Conservation (phyloP, 2,797 vertebrate genomes). For the Myripristis jacobus region DNA sequence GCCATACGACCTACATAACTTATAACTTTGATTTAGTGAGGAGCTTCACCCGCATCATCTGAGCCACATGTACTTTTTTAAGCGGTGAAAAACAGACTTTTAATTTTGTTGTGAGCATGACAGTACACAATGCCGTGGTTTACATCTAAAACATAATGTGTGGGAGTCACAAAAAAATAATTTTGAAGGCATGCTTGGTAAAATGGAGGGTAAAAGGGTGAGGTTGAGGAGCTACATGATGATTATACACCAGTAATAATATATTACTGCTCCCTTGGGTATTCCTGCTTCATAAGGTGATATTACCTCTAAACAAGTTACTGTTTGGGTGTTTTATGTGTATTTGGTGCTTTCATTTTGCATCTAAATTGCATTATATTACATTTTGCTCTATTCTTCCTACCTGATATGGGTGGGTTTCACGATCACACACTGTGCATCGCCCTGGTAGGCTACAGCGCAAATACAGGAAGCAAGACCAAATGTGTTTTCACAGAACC, state of each 20-base stretch:
- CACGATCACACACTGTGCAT: background rate
- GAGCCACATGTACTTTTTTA: background rate
- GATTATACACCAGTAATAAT: background rate
- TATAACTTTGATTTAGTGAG: no score
- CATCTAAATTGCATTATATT: background rate
- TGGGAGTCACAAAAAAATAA: background rate
- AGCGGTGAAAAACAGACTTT: background rate
- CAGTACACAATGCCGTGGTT: no score
- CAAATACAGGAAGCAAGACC: slow-evolving; percentile 58
- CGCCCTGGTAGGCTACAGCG: no score
- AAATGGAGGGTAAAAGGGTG: background rate
- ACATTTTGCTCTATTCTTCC: background rate
- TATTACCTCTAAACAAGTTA: background rate
- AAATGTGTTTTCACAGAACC: slow-evolving; percentile 1
- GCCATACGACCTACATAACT: no score
- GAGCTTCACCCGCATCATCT: no score
- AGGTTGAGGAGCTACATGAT: background rate
- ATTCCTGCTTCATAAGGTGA: background rate
- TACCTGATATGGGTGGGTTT: background rate
- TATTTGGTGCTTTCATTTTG: background rate
- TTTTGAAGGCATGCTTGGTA: background rate
- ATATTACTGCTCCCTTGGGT: no score
- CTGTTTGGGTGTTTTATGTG: background rate
- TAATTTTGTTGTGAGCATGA: background rate
- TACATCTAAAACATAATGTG: no score